Base-by-base conservation (phyloP, 2,888 invertebrate genomes). In the Orthosia cruda region DNA sequence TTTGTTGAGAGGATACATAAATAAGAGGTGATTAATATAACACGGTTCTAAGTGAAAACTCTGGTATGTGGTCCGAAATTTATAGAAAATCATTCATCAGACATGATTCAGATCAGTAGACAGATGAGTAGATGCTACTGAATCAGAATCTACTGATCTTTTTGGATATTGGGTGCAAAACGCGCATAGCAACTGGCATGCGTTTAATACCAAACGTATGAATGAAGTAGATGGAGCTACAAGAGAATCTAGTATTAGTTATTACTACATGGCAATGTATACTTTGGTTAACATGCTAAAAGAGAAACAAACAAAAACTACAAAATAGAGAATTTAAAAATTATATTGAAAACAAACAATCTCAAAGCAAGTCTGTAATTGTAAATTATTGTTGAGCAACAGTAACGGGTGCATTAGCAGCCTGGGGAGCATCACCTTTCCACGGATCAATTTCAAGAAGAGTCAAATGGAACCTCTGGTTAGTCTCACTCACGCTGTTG, bases 381-480 rank as follows among this genome's bases (percentile, higher is more conserved):
- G 0, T 5, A 59, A 18, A 54, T 50, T 26, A 68, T 58, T 57
- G 4, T 68, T 65, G 20, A 40, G 12, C 20, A 13, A 55, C 54
- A 47, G 3, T 59, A 26, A 50, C 70, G 40, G 40, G 40, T 9
- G 9, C 20, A 13, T 61, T 40, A 47, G 3, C 68, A 20, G 55
- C 61, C 13, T 18, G 12, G 3, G 40, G 18, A 40, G 20, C 61
- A 4, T 50, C 55, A 4, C 26, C 18, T 1, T 55, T 55, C 52
- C 52, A 71, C 3, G 64, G 40, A 0, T 58, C 32, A 13, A 58
- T 71, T 54, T 20, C 74, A 16, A 62, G 3, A 4, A 85, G 59
- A 1, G 65, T 86, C 54, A 85, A 47, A 23, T 86, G 85, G 65
- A 74, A 74, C n/a, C 68, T 80, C 47, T 83, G 71, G 0, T n/a